These are phyloP conservation scores for Cettia cetti DNA, from an alignment of 2,113 vertebrate species.

Conservation along the genomic window DNA sequence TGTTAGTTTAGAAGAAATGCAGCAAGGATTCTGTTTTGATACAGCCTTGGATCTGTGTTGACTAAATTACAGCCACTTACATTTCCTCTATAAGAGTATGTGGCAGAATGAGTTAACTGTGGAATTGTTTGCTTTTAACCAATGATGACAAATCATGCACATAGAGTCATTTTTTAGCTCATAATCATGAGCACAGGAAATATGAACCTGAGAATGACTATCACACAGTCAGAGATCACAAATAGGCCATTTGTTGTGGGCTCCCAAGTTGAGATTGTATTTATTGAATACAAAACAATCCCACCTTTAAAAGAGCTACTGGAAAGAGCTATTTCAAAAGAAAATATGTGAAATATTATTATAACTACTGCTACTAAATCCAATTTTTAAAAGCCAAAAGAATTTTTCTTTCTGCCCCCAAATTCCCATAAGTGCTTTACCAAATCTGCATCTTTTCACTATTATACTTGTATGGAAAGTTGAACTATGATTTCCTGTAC, in stretches of 20 bases:
- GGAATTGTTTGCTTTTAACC: neutral
- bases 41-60: neutral
- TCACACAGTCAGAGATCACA: neutral
- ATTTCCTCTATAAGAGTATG: neutral
- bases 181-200: neutral
- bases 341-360: neutral
- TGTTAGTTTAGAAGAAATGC: neutral
- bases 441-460: neutral
- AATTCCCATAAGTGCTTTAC: neutral
- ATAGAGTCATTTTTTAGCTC: neutral
- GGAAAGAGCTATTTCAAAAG: neutral
- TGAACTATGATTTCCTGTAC: neutral
- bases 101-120: neutral
- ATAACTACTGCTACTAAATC: neutral
- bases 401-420: neutral
- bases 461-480: neutral
- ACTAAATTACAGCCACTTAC: neutral
- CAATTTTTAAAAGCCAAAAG: neutral
- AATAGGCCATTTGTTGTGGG: neutral
- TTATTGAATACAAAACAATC: rapidly evolving
- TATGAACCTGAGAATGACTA: neutral
- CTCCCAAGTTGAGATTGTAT: neutral
- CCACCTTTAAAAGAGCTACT: neutral
- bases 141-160: neutral
- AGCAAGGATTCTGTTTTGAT: neutral